These are phyloP conservation scores for Euglossa dilemma DNA, from an alignment of 1,140 invertebrate species.

Conservation along the genomic window DNA sequence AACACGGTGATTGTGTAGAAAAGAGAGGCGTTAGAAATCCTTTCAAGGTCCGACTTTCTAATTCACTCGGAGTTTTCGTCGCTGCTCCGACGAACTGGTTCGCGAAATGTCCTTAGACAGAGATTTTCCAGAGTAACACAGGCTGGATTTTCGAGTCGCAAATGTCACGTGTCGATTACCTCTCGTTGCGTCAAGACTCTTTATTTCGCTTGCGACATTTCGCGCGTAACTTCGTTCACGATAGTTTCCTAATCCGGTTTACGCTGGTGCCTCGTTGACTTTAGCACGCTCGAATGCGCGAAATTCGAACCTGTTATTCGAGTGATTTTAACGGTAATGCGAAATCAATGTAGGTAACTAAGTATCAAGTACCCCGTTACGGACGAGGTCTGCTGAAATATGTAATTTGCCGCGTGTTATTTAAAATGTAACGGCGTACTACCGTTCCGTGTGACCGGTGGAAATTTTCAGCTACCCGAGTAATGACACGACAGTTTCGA, in stretches of 20 bases:
- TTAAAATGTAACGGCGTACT: background rate
- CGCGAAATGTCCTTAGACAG: conserved; percentile 4
- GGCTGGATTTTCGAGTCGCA: too few species aligned
- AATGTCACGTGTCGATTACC: too few species aligned
- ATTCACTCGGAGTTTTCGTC: conserved; percentile 45
- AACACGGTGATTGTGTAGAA: conserved; percentile 17
- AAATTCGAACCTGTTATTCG: background rate
- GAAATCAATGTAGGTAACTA: too few species aligned
- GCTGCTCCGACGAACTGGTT: conserved; percentile 39
- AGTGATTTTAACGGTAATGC: background rate
- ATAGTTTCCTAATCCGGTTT: too few species aligned
- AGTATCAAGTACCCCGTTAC: background rate
- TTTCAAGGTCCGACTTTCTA: conserved; percentile 53
- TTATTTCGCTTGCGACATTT: too few species aligned
- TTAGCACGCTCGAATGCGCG: too few species aligned
- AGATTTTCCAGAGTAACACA: background rate
- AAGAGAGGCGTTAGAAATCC: conserved; percentile 50
- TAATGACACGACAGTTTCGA: background rate
- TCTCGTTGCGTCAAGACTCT: too few species aligned
- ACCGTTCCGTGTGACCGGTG: background rate
- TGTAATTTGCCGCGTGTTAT: background rate
- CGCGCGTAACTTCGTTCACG: too few species aligned
- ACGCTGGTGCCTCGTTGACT: too few species aligned
- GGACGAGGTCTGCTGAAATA: too few species aligned
- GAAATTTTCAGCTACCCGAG: background rate